phyloP scores from a whole-genome alignment of 2,113 vertebrate species.

The Miniopterus natalensis region DNA sequence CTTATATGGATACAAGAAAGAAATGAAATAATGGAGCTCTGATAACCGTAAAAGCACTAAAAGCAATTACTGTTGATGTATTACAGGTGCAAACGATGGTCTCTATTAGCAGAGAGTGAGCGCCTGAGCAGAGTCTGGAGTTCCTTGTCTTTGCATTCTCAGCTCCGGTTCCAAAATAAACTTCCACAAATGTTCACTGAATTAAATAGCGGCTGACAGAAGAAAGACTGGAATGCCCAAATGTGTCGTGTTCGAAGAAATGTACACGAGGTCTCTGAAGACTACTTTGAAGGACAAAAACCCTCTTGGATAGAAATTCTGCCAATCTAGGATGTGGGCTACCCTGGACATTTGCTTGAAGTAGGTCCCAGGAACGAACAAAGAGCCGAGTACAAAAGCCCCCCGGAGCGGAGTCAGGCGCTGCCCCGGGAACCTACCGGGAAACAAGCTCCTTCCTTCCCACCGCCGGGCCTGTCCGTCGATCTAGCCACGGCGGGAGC shows the following conservation, averaged over 20 bases:
- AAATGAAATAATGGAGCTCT: background rate
- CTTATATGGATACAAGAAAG: background rate
- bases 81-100: background rate
- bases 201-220: background rate
- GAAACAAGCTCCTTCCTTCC: background rate
- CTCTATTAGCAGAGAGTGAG: background rate
- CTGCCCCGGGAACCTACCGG: rapidly evolving
- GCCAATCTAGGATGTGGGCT: background rate
- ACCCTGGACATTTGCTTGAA: background rate
- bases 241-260: background rate
- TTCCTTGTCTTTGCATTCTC: background rate
- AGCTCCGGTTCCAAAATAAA: conserved; percentile 27
- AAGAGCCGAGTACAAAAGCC: background rate
- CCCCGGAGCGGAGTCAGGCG: background rate
- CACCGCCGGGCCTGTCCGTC: rapidly evolving
- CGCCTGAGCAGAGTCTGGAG: background rate
- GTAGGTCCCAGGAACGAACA: background rate
- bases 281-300: background rate
- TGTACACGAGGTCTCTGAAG: background rate
- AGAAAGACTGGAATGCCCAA: background rate
- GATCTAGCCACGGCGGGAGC: background rate
- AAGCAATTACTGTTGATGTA: background rate
- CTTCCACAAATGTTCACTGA: background rate
- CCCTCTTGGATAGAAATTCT: background rate
- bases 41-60: background rate